A percentile compares a stretch with the other conserved stretches of the same genome.
Evolutionary conservation across 2,113 vertebrate genomes (phyloP).

Genomic region (Lutjanus erythropterus): DNA sequence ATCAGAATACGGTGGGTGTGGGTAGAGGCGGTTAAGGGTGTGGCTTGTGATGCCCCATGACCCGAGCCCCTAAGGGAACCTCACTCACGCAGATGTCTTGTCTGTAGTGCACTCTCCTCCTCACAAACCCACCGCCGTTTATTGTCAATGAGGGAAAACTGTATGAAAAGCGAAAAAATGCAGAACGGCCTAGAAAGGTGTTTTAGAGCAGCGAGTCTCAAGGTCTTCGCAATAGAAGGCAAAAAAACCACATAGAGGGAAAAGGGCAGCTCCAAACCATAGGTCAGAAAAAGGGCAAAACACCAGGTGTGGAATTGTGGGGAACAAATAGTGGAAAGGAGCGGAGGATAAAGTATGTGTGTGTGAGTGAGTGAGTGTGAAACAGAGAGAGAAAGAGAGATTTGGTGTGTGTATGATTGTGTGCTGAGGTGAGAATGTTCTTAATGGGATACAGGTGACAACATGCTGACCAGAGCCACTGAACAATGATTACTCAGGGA

Average conservation of each 20-base stretch:
- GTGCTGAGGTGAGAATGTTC: conserved; percentile 83
- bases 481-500: conserved; percentile 80
- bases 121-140: conserved; percentile 41
- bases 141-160: conserved; percentile 44
- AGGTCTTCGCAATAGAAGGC: conserved; percentile 43
- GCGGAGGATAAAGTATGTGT: conserved; percentile 47
- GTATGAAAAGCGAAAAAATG: conserved; percentile 50
- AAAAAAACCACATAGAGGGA: conserved; percentile 22
- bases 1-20: conserved; percentile 68
- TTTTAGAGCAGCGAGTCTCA: conserved; percentile 38
- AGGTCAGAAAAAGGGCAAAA: conserved; percentile 46
- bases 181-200: conserved; percentile 44
- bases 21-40: conserved; percentile 50
- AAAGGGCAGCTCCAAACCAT: conserved; percentile 54
- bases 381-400: conserved; percentile 16
- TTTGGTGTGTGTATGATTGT: conserved; percentile 65
- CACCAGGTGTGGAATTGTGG: conserved; percentile 65
- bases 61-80: conserved; percentile 66
- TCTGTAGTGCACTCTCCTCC: conserved; percentile 45
- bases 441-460: conserved; percentile 86
- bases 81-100: conserved; percentile 62
- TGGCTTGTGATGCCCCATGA: conserved; percentile 74
- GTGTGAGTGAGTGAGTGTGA: conserved; percentile 19
- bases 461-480: conserved; percentile 83
- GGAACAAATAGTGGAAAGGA: conserved; percentile 57